Percentiles rank a stretch among this genome's conserved stretches.
These are phyloP conservation scores for Pontoporia blainvillei DNA, from an alignment of 2,113 vertebrate genomes.

Conservation along the genomic window DNA sequence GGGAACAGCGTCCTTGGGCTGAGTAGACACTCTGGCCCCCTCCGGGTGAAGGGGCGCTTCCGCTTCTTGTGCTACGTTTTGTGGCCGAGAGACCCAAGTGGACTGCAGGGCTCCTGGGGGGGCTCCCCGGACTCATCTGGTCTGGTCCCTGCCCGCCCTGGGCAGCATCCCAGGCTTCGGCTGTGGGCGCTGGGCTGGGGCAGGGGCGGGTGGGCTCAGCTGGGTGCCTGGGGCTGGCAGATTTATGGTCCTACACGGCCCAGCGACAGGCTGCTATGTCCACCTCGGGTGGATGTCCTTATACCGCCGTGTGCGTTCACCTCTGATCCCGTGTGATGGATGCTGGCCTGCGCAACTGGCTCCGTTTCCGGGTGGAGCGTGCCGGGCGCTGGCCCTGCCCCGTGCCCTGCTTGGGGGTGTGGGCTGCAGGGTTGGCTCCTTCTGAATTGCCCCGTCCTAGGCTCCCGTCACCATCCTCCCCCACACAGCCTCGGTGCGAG, in stretches of 20 bases:
- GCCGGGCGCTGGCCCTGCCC: background rate
- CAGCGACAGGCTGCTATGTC: background rate
- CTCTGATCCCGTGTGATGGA: background rate
- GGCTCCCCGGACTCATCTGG: background rate
- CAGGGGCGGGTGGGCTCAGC: background rate
- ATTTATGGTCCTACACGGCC: background rate
- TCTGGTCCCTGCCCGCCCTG: fast-evolving
- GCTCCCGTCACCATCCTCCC: fast-evolving
- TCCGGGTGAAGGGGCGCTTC: background rate
- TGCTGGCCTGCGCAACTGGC: fast-evolving
- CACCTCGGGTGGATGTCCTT: fast-evolving
- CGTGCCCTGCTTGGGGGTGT: fast-evolving
- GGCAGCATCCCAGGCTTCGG: background rate
- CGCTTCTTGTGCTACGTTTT: fast-evolving
- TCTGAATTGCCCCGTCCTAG: fast-evolving
- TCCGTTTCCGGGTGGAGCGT: background rate
- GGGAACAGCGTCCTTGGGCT: background rate
- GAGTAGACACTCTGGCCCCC: background rate
- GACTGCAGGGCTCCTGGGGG: background rate
- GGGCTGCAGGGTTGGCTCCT: background rate
- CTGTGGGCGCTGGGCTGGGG: background rate
- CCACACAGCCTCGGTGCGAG: fast-evolving
- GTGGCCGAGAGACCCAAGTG: background rate
- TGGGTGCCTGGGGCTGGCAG: fast-evolving
- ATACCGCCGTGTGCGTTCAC: fast-evolving